These are phyloP conservation scores for Drosophila sturtevanti DNA, from an alignment of 1,140 invertebrate species.

Conservation along the genomic window DNA sequence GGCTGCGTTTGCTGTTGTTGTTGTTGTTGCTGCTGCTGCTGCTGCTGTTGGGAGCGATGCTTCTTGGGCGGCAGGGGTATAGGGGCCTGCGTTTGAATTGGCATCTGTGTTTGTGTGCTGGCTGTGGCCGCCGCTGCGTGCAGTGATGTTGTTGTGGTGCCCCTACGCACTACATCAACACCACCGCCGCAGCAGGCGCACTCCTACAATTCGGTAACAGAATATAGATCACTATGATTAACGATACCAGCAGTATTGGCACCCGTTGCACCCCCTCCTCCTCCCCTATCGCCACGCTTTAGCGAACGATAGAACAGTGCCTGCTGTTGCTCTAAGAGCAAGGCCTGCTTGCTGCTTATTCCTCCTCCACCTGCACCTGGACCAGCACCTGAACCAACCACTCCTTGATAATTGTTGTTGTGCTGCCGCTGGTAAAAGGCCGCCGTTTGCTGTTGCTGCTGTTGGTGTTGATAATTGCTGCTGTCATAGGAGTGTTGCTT, in stretches of 20 bases:
- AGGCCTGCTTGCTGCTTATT: conserved; percentile 59
- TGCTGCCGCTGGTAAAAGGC: conserved; percentile 63
- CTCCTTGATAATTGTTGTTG: conserved; percentile 69
- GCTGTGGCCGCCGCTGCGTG: conserved; percentile 66
- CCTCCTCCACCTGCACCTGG: conserved; percentile 19
- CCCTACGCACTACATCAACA: conserved; percentile 80
- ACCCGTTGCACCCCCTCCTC: not conserved
- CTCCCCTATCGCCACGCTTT: conserved; percentile 60
- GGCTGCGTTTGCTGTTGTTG: conserved; percentile 31
- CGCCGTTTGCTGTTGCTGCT: conserved; percentile 60
- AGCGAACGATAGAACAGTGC: conserved; percentile 76
- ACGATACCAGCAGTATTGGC: conserved; percentile 1
- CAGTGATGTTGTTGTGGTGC: conserved; percentile 67
- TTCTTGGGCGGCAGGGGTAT: conserved; percentile 77
- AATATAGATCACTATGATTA: conserved; percentile 73
- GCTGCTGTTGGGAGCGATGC: conserved; percentile 61
- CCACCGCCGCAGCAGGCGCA: conserved; percentile 83
- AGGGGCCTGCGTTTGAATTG: conserved; percentile 46
- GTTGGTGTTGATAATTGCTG: conserved; percentile 71
- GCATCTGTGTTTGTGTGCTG: conserved; percentile 47
- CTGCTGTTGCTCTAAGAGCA: conserved; percentile 57
- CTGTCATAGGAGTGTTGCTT: conserved; percentile 80
- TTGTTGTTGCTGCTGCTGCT: conserved; percentile 39
- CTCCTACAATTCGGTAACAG: conserved; percentile 82
- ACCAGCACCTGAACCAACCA: conserved; percentile 16